Evolutionary conservation across 2,113 vertebrate species (phyloP).

Genomic region (Paralichthys olivaceus): DNA sequence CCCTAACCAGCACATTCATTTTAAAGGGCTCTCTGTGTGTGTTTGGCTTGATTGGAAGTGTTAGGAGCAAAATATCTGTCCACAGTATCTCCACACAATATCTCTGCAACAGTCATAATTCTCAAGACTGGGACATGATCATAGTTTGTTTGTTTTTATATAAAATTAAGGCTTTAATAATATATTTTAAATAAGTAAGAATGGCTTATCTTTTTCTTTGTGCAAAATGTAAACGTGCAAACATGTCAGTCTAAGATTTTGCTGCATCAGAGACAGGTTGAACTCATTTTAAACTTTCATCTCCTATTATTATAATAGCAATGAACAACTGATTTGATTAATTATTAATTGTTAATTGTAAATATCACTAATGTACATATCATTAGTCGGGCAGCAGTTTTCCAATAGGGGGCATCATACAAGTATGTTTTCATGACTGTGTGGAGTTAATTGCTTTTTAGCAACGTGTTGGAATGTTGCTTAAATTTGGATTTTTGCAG

Average conservation of each 20-base stretch:
- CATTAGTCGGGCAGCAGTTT: background rate
- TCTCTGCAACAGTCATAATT: background rate
- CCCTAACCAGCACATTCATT: slow-evolving; percentile 60
- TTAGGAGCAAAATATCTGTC: slow-evolving; percentile 18
- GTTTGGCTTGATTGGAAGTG: background rate
- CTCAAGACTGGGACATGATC: slow-evolving; percentile 16
- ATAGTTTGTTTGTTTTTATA: background rate
- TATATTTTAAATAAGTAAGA: slow-evolving; percentile 21
- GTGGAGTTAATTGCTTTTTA: slow-evolving; percentile 6
- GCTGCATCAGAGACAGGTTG: too few relatives aligned
- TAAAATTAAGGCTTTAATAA: background rate
- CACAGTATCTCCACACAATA: slow-evolving; percentile 21
- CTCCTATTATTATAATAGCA: background rate
- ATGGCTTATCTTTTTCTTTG: slow-evolving; percentile 19
- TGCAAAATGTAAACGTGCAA: slow-evolving; percentile 11
- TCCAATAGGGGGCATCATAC: slow-evolving; percentile 44
- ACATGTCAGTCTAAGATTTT: background rate
- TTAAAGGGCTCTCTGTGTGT: slow-evolving; percentile 50
- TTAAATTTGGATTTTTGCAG: background rate
- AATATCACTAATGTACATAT: background rate
- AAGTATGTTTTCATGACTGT: slow-evolving; percentile 20
- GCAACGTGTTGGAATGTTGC: background rate
- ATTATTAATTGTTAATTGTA: too few relatives aligned
- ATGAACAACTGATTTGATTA: too few relatives aligned
- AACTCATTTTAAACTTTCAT: too few relatives aligned